These are phyloP conservation scores for Xylota segnis DNA, from an alignment of 2,888 invertebrate genomes.

Conservation along the genomic window DNA sequence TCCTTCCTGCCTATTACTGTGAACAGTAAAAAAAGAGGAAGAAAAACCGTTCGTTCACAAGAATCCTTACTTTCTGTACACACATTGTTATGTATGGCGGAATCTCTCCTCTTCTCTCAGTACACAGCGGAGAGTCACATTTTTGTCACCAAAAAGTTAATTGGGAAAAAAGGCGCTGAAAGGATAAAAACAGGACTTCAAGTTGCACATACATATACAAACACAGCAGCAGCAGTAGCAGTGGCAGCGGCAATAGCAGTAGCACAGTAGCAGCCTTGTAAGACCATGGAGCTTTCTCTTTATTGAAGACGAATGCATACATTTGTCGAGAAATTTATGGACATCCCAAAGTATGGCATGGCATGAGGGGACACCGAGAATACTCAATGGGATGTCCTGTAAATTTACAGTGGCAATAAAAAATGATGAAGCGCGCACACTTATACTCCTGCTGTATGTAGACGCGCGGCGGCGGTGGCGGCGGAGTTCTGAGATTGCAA, in stretches of 20 bases:
- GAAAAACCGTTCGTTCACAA: constrained; percentile 39
- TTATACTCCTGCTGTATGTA: constrained; percentile 18
- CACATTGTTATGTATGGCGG: constrained; percentile 42
- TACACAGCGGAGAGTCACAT: constrained; percentile 52
- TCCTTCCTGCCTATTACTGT: constrained; percentile 74
- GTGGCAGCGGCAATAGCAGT: neutral
- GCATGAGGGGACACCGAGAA: constrained; percentile 31
- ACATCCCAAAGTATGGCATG: constrained; percentile 40
- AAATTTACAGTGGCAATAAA: constrained; percentile 76
- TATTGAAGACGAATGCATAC: constrained; percentile 73
- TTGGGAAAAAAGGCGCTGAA: constrained; percentile 70
- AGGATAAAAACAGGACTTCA: constrained; percentile 62
- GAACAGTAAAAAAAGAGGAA: constrained; percentile 28
- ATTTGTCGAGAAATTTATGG: constrained; percentile 69
- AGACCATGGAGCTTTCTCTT: constrained; percentile 18
- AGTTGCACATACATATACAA: constrained; percentile 25
- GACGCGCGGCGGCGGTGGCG: constrained; percentile 28
- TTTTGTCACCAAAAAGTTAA: constrained; percentile 74
- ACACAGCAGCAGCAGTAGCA: constrained; percentile 8
- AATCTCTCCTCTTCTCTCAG: constrained; percentile 8
- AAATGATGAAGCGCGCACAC: constrained; percentile 69
- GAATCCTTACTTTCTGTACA: constrained; percentile 40
- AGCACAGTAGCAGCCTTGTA: constrained; percentile 20
- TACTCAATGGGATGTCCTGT: constrained; percentile 74
- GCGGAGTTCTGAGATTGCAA: constrained; percentile 71